Evolutionary conservation across 2,888 invertebrate species (phyloP).

Genomic region (Diplazon laetatorius): DNA sequence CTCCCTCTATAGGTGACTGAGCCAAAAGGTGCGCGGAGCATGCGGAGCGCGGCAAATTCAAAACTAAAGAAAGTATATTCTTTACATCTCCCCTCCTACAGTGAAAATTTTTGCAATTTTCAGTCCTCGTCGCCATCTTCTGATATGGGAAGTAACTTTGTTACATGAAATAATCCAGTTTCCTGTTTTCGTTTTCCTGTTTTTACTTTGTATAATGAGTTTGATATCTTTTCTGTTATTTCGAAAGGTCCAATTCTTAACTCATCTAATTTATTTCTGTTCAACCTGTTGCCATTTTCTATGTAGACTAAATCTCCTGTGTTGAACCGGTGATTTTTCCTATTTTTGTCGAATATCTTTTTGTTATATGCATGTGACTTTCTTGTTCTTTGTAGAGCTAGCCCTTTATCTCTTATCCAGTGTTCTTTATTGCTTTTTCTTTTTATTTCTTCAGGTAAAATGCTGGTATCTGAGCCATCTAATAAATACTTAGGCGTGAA

Average conservation of each 20-base stretch:
- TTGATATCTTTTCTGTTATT: constrained; percentile 69
- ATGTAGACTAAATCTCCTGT: constrained; percentile 64
- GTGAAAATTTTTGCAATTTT: constrained; percentile 43
- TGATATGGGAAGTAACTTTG: constrained; percentile 44
- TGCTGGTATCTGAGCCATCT: constrained; percentile 65
- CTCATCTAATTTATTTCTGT: constrained; percentile 72
- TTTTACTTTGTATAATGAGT: constrained; percentile 67
- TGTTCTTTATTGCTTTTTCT: constrained; percentile 51
- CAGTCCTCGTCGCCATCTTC: constrained; percentile 23
- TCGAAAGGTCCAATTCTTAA: constrained; percentile 68
- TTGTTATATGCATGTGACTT: constrained; percentile 71
- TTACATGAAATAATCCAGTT: constrained; percentile 54
- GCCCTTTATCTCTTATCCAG: constrained; percentile 64
- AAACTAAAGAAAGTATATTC: no score
- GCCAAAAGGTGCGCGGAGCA: no score
- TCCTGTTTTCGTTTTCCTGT: constrained; percentile 55
- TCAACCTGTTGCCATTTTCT: background rate
- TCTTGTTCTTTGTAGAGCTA: constrained; percentile 66
- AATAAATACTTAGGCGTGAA: constrained; percentile 69
- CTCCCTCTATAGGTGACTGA: no score
- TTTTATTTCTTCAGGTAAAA: constrained; percentile 64
- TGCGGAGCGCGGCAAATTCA: no score
- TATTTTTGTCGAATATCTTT: constrained; percentile 67
- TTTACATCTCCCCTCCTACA: constrained; percentile 36
- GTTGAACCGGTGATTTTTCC: constrained; percentile 69